Base-by-base conservation (phyloP, 2,113 vertebrate species). In the Aix galericulata region DNA sequence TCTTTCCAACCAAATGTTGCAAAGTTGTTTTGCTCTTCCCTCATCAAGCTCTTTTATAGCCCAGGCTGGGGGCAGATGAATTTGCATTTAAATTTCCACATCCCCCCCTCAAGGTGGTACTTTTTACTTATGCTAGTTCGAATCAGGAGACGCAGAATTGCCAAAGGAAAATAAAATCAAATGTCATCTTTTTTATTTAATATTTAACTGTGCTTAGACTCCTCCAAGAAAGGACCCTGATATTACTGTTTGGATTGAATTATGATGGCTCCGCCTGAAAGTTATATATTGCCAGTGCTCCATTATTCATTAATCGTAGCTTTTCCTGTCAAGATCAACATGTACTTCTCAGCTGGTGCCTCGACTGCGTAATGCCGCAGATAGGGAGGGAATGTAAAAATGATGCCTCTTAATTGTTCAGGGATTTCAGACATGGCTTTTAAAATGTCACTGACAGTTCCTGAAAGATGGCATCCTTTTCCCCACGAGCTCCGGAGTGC, bases 321-420 rank as follows among this genome's bases (percentile, higher is more conserved):
- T 97, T 97, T 94, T 58, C 82, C 96, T 95, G 96, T 96, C 95
- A 96, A 82, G 95, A 97, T 94, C 96, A 96, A 96, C 96, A 95
- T 96, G 94, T 87, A 94, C 87, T 90, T 96, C 92, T 97, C 95
- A 94, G 92, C 96, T 97, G 94, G 94, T 93, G 80, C 88, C 93
- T 94, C 20, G 89, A 52, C 90, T 95, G 89, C 11, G 62, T 78
- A 96, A 75, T 80, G 85, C 82, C 46, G 91, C 91, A 38, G 87
- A 82, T 71, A 89, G 85, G 53, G 60, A 89, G 63, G 60, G 94
- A 93, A 93, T 94, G 82, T 83, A 89, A 78, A 95, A 91, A 88
- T 94, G 87, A 92, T 66, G 82, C 85, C 36, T 97, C 94, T 94
- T 97, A 96, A 97, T 97, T 96, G 97, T 94, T 96, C 52, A 46